These are phyloP conservation scores for Zygothrica quintamaculata DNA, from an alignment of 2,888 invertebrate genomes.

Conservation along the genomic window DNA sequence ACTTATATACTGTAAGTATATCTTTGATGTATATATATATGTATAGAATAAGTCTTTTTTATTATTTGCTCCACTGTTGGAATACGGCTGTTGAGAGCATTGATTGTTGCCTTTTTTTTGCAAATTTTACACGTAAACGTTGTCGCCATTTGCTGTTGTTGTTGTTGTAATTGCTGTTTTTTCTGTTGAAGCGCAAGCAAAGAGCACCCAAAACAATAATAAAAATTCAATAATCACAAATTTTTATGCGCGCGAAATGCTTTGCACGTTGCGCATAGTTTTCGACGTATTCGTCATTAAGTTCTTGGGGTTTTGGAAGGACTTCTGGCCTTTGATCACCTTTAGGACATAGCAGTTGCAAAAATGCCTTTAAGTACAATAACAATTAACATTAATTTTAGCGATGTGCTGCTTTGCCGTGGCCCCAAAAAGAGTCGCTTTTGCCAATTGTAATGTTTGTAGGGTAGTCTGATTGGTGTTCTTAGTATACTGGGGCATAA, in stretches of 20 bases:
- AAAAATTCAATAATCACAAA: constrained; percentile 79
- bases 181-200: constrained; percentile 33
- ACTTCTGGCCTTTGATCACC: neutral
- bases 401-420: constrained; percentile 6
- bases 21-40: no score
- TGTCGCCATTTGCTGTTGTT: constrained; percentile 23
- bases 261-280: constrained; percentile 41
- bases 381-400: constrained; percentile 68
- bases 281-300: constrained; percentile 32
- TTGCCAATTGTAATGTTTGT: neutral
- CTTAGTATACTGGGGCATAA: neutral
- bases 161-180: constrained; percentile 34
- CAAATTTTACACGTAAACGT: constrained; percentile 33
- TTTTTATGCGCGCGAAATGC: constrained; percentile 72
- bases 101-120: constrained; percentile 26
- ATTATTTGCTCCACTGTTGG: constrained; percentile 46
- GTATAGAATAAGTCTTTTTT: no score
- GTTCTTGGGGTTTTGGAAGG: constrained; percentile 14
- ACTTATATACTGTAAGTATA: no score
- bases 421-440: constrained; percentile 14
- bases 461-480: neutral
- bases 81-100: neutral
- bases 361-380: constrained; percentile 42
- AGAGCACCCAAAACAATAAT: constrained; percentile 35
- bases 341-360: constrained; percentile 1